Base-by-base conservation (phyloP, 1,140 invertebrate species). In the Dendrolimus punctatus region DNA sequence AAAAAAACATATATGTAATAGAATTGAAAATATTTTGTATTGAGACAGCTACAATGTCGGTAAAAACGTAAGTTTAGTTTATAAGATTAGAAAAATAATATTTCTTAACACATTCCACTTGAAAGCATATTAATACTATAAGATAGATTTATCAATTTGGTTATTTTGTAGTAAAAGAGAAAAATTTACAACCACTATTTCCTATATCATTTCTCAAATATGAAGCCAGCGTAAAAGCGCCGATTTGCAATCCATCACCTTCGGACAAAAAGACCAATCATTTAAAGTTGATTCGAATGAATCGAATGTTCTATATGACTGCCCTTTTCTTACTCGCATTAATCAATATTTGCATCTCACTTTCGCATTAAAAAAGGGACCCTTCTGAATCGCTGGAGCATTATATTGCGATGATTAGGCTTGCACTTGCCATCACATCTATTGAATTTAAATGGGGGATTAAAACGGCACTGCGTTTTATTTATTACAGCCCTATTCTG, bases 371-470 rank as follows among this genome's bases (percentile, higher is more conserved):
- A 82, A 81, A 72, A 77, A 76, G 66, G 49, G 52, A 69, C 72
- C 77, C 71, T 60, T 70, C 66, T 46, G 53, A 77, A 64, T 67
- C 74, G 64, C 53, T 67, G 79, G 69, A 71, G 74, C 82, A 84
- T 85, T 85, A 85, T 85, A 85, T 84, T 84, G 80, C 77, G 75
- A 84, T 84, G 80, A 85, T 84, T 84, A 84, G 73, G 62, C 68
- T 64, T 76, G 78, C 83, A 84, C 80, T 86, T 84, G 80, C 78
- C 64, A 62, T 55, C 65, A 66, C 61, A 59, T 62, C 73, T 69
- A 86, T 86, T 84, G 80, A 84, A 86, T 86, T 84, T 84, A 86
- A 86, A 86, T 83, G 64, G 80, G 80, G 74, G 80, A 84, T 84
- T 86, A 84, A 74, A 77, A 75, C 66, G 66, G 64, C 71, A 60